Evolutionary conservation across 2,113 vertebrate species (phyloP), one percentile per base, ranked within the genome.

Genomic region (Oriolus oriolus): DNA sequence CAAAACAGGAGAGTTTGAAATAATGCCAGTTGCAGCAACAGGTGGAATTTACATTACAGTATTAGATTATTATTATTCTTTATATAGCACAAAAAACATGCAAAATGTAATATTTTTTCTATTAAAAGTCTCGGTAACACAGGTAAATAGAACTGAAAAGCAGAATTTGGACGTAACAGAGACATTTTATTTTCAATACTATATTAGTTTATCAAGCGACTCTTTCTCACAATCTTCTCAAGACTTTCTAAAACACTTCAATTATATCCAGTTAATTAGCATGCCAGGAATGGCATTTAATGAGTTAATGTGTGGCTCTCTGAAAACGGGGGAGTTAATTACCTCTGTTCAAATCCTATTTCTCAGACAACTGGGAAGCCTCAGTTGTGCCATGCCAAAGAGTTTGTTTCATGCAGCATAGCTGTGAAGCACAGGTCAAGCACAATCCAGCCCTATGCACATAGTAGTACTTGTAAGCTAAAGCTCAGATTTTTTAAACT

Each of bases 141-240:
- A 15, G 6, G 1, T 31, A 82, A 71, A 59, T 22, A 68, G 33
- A 92, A 64, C 3, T 53, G 6, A 83, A 76, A 83, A 59, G 4
- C 8, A 47, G 33, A 63, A 76, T 75, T 70, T 37, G 14, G 37
- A 53, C 10, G 12, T 23, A 39, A 42, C 2, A 18, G 1, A 10
- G 6, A 59, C 5, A 20, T 66, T 15, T 28, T 50, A 16, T 59
- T 66, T 91, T 80, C 28, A 37, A 15, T 45, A 15, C 1, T 28
- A 6, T 28, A 45, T 54, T 66, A 12, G 20, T 59, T 84, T 57
- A 53, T 75, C n/a, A 35, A 13, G 8, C 0, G 0, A 17, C 31
- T 57, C 49, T 74, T 77, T 74, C 28, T 70, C 17, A 30, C 12
- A 41, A 17, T 44, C 15, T 63, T 79, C 41, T 70, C 22, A 63